Base-by-base conservation (phyloP, 2,113 vertebrate species). In the Puma concolor region DNA sequence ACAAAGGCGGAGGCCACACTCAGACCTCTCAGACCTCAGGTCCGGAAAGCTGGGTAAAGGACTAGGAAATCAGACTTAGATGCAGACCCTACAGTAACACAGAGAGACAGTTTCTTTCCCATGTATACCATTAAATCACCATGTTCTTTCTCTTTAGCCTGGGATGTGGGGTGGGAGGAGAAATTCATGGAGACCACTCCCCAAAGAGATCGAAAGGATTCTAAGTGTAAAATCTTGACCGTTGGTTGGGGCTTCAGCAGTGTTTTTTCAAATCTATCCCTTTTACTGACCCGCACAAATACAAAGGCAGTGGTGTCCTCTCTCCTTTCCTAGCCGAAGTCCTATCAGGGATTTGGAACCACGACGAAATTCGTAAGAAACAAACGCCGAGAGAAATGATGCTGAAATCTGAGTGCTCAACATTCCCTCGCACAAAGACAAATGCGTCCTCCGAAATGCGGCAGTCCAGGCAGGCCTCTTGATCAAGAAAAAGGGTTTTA, bases 1-100 rank as follows among this genome's bases (percentile, higher is more conserved):
- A 98, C 94, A 98, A 98, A 98, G 96, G 84, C 85, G 0, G 77
- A 97, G 91, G 67, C 81, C 64, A 13, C 87, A 41, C 8, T 96
- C 66, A 86, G 89, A 98, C 38, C 44, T 79, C 8, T 96, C 66
- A 86, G 89, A 98, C 38, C 44, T 79, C 3, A 8, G 14, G 33
- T 95, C 57, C 41, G 1, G 11, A 87, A 52, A 36, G 44, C 72
- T 92, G 82, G n/a, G 29, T 72, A 97, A 95, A 94, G 76, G 76
- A 81, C 33, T 36, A 84, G 82, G 33, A 97, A 93, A 81, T 8
- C 25, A 11, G 36, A 97, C 25, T 93, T 94, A 95, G 91, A 92
- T 14, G 27, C 67, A 97, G 88, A 41, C 72, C 67, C 48, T 83
- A 76, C 81, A 21, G 84, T 23, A 96, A 87, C 63, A 98, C 15